Evolutionary conservation across 2,113 vertebrate species (phyloP).

Genomic region (Hyperoodon ampullatus): DNA sequence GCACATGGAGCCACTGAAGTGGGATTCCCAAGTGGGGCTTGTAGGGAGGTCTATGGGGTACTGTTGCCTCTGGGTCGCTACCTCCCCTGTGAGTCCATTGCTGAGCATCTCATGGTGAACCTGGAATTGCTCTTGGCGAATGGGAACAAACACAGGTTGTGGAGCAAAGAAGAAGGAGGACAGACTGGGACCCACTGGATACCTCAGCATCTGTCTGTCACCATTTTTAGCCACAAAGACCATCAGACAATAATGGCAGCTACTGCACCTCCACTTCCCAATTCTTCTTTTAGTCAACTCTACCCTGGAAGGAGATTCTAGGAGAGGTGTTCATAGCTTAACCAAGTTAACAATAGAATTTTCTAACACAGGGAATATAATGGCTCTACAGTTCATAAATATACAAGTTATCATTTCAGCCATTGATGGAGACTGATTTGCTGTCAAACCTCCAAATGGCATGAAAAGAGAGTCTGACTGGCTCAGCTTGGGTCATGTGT

Average conservation of each 20-base stretch:
- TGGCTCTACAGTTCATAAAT: not conserved
- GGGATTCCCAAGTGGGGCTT: not conserved
- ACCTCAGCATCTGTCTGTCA: not conserved
- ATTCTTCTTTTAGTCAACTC: not conserved
- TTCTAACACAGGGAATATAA: not conserved
- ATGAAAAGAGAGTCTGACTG: not conserved
- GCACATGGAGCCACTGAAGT: not conserved
- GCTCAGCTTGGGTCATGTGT: not conserved
- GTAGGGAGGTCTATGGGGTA: rapidly evolving
- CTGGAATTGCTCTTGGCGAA: not conserved
- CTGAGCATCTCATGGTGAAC: not conserved
- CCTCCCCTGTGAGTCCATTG: not conserved
- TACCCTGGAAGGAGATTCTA: not conserved
- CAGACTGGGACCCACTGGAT: not conserved
- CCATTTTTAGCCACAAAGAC: not conserved
- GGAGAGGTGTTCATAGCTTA: not conserved
- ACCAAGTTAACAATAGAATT: not conserved
- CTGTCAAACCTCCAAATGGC: not conserved
- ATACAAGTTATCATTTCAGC: not conserved
- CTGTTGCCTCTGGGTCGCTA: not conserved
- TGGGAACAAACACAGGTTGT: not conserved
- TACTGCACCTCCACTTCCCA: not conserved
- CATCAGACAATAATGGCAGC: not conserved
- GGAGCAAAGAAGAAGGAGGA: not conserved
- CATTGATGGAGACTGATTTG: not conserved